Evolutionary conservation across 2,888 invertebrate species (phyloP).

Genomic region (Artemia sinica): DNA sequence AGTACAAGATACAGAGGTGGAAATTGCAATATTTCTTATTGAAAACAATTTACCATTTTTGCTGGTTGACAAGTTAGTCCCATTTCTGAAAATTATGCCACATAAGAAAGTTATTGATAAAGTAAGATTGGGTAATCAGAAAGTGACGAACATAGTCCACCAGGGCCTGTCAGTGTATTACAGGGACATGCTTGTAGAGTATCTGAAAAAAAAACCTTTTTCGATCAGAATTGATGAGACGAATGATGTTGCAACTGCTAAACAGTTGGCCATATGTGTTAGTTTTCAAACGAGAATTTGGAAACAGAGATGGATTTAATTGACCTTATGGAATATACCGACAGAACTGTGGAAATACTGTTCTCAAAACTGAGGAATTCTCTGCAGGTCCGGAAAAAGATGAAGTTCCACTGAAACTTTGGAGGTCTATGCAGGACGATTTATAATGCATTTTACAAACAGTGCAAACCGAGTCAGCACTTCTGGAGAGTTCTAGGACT

Average conservation of each 20-base stretch:
- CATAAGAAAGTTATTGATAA: too few species aligned
- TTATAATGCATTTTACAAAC: conserved; percentile 6
- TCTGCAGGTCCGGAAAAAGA: background rate
- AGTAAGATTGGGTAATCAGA: too few species aligned
- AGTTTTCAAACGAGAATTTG: too few species aligned
- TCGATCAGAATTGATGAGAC: conserved; percentile 17
- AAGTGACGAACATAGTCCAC: too few species aligned
- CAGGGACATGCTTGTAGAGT: background rate
- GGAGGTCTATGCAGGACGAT: conserved; percentile 9
- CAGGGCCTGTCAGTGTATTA: conserved; percentile 11
- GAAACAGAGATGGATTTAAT: conserved; percentile 12
- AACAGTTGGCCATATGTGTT: too few species aligned
- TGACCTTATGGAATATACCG: conserved; percentile 9
- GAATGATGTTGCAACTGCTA: background rate
- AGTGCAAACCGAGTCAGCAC: conserved; percentile 3
- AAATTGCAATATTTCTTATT: too few species aligned
- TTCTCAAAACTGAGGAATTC: conserved; percentile 5
- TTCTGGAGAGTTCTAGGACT: conserved; percentile 15
- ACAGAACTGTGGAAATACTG: conserved; percentile 2
- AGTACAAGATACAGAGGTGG: too few species aligned
- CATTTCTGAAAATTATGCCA: too few species aligned
- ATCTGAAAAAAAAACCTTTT: background rate
- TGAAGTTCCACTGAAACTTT: background rate
- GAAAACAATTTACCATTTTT: too few species aligned
- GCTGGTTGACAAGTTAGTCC: too few species aligned